phyloP scores from a whole-genome alignment of 1,140 invertebrate genomes.

The Trichomalopsis sarcophagae region DNA sequence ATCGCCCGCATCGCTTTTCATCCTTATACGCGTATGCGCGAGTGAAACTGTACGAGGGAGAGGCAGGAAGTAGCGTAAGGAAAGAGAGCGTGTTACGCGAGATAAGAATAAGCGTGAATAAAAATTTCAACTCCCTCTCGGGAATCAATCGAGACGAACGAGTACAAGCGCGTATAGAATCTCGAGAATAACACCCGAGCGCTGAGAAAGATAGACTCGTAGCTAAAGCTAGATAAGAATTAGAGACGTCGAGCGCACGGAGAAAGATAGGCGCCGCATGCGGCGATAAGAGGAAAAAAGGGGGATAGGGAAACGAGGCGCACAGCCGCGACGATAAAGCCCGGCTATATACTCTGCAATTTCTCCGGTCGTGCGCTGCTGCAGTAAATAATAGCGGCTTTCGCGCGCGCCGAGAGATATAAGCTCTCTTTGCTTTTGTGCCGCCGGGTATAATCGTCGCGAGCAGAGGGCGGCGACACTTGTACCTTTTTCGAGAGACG shows the following conservation, averaged over 20 bases:
- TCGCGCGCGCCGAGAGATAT: neutral
- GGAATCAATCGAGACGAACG: no score
- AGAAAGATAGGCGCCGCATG: neutral
- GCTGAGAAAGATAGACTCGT: neutral
- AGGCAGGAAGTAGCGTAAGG: neutral
- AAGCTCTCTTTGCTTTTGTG: neutral
- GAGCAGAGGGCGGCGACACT: neutral
- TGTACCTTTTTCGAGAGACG: neutral
- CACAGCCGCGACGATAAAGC: conserved; percentile 13
- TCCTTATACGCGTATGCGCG: neutral
- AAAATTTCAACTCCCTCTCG: no score
- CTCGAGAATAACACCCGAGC: neutral
- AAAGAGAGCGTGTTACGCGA: neutral
- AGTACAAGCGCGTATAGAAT: neutral
- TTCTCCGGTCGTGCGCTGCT: neutral
- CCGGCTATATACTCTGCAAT: neutral
- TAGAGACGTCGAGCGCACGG: neutral
- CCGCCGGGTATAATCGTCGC: neutral
- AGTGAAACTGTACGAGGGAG: neutral
- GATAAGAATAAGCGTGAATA: neutral
- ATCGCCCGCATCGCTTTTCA: neutral
- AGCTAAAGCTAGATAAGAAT: neutral
- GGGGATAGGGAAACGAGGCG: neutral
- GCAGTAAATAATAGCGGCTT: neutral
- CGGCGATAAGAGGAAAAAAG: neutral